Evolutionary conservation across 2,888 invertebrate species (phyloP).

Genomic region (Pyrrhia umbra): DNA sequence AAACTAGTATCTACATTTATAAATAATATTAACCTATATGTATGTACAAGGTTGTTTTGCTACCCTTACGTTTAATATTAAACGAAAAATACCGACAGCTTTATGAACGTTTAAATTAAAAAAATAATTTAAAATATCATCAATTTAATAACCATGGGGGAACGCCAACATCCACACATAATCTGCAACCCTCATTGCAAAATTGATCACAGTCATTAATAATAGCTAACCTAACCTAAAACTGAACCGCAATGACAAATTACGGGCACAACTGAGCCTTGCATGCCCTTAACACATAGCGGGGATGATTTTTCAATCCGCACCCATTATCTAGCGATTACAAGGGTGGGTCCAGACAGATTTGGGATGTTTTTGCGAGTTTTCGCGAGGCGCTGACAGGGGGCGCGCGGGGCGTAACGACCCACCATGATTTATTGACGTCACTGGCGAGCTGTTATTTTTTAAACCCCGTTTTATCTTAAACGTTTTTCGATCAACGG

Average conservation of each 20-base stretch:
- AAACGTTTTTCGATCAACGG: conserved; percentile 78
- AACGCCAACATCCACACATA: conserved; percentile 45
- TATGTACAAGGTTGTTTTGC: no score
- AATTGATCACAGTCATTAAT: conserved; percentile 70
- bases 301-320: conserved; percentile 88
- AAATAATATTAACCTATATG: no score
- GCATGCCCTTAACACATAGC: conserved; percentile 78
- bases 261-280: conserved; percentile 65
- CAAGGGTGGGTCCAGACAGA: conserved; percentile 87
- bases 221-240: conserved; percentile 66
- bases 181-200: conserved; percentile 62
- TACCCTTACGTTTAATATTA: no score
- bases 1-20: no score
- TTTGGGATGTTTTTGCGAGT: conserved; percentile 82
- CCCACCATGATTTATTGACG: conserved; percentile 83
- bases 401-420: conserved; percentile 73
- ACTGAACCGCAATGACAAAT: conserved; percentile 70
- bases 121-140: conserved; percentile 14
- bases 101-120: background rate
- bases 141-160: conserved; percentile 25
- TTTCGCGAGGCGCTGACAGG: conserved; percentile 72
- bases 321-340: conserved; percentile 88
- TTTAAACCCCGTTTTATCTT: conserved; percentile 81
- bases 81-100: no score
- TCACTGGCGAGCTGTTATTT: conserved; percentile 79